Base-by-base conservation (phyloP, 2,797 vertebrate species). In the Synanceia verrucosa region DNA sequence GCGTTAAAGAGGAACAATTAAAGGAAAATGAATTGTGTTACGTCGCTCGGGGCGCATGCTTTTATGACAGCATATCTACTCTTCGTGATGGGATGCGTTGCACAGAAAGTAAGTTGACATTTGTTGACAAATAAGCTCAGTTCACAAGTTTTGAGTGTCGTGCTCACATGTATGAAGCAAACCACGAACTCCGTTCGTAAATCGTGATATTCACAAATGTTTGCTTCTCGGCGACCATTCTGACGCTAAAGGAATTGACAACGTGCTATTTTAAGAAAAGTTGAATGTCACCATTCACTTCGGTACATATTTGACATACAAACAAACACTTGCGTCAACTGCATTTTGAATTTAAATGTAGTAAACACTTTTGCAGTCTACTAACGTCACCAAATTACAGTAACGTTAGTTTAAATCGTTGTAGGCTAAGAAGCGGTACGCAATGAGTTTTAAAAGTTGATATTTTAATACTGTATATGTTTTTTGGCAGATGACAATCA, bases 81-180 rank as follows among this genome's bases (percentile, higher is more conserved):
- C 55, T 89, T 92, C 80, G 76, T 89, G 70, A 86, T 88, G 86
- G 92, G 92, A 91, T 90, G 90, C 83, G 88, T 88, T 41, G 88
- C 93, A 60, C 94, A 94, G 85, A 94, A 93, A 92, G 94, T 95
- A 91, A 94, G 94, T 84, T 78, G 52, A 76, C 58, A 65, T 90
- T 86, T 80, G 48, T 76, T 75, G 61, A 58, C 72, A 71, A n/a
- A 63, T 68, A 64, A 44, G n/a, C 44, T 50, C 58, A 57, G 74
- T 64, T 63, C 19, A 70, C 62, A 64, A 51, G 70, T 66, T 76
- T 6, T 53, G 48, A 73, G 76, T 29, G 44, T 51, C 70, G 68
- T 57, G 76, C 72, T 86, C 75, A 29, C 68, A 78, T 62, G 74
- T 34, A 3, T 65, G 66, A 73, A 37, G 13, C 64, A 60, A 57